Percentiles rank a stretch among this genome's conserved stretches.
Conservation (phyloP, 1,140 invertebrate species). For the Drosophila serrata region DNA sequence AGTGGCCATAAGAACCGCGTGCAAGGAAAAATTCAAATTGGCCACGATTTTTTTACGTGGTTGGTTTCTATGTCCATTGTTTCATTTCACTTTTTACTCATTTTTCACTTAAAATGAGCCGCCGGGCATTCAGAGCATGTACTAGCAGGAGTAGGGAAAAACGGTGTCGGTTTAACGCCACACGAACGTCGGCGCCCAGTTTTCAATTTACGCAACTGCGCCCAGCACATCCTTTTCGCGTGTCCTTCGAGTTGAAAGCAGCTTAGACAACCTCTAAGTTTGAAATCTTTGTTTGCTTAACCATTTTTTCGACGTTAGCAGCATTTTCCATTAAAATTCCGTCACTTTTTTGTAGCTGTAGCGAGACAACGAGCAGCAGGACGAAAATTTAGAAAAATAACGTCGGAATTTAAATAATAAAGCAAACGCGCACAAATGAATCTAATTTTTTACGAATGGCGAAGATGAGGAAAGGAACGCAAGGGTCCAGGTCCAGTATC, state of each 20-base stretch:
- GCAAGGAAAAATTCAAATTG: slow-evolving; percentile 84
- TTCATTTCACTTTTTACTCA: slow-evolving; percentile 82
- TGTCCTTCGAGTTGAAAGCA: slow-evolving; percentile 77
- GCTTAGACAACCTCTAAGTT: slow-evolving; percentile 71
- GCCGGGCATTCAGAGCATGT: slow-evolving; percentile 77
- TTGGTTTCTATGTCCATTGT: slow-evolving; percentile 62
- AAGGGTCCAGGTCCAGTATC: slow-evolving; percentile 9
- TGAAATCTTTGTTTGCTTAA: slow-evolving; percentile 77
- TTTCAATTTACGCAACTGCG: slow-evolving; percentile 77
- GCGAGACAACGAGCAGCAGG: slow-evolving; percentile 32
- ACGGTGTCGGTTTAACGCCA: slow-evolving; percentile 40
- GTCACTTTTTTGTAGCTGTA: slow-evolving; percentile 48
- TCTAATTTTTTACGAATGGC: slow-evolving; percentile 84
- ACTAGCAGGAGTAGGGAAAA: slow-evolving; percentile 33
- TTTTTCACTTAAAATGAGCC: slow-evolving; percentile 84
- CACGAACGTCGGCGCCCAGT: slow-evolving; percentile 36
- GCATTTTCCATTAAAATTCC: slow-evolving; percentile 85
- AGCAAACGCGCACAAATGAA: slow-evolving; percentile 83
- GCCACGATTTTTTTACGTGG: slow-evolving; percentile 78
- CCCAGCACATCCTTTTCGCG: slow-evolving; percentile 76
- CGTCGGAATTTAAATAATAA: slow-evolving; percentile 82
- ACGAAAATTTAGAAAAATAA: slow-evolving; percentile 82
- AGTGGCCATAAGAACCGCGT: slow-evolving; percentile 74
- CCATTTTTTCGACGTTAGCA: slow-evolving; percentile 67
- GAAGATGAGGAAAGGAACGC: slow-evolving; percentile 21